A percentile compares a stretch with the other conserved stretches of the same genome.
These are phyloP conservation scores for Coenonympha arcania DNA, from an alignment of 2,888 invertebrate genomes.

Conservation along the genomic window DNA sequence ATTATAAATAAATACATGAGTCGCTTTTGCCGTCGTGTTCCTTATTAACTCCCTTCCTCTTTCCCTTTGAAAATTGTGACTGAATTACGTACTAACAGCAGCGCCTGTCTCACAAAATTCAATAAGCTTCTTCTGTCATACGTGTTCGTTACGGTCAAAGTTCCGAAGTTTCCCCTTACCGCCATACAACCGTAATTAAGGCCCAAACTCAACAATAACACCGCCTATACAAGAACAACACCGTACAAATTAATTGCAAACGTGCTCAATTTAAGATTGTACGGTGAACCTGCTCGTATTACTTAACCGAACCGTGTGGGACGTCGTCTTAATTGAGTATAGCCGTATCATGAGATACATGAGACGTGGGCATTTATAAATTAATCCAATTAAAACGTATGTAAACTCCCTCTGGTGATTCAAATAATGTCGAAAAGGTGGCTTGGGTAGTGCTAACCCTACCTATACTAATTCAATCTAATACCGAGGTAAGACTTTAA, in stretches of 20 bases:
- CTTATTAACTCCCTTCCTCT: too few relatives aligned
- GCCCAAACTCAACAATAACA: conserved; percentile 41
- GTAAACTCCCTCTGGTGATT: conserved; percentile 2
- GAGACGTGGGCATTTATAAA: conserved; percentile 20
- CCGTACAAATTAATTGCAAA: conserved; percentile 49
- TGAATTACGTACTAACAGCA: too few relatives aligned
- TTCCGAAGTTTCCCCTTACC: conserved; percentile 46
- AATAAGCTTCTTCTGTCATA: conserved; percentile 33
- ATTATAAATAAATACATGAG: too few relatives aligned
- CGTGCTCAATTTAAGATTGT: conserved; percentile 37
- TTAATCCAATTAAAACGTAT: conserved; percentile 15
- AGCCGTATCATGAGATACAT: conserved; percentile 2
- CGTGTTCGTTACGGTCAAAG: conserved; percentile 50
- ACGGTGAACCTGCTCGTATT: conserved; percentile 19
- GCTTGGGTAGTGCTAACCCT: neutral
- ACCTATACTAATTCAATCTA: too few relatives aligned
- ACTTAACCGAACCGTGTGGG: conserved; percentile 14
- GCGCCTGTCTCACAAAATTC: too few relatives aligned
- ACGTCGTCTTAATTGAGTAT: conserved; percentile 13
- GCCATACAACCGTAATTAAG: conserved; percentile 42
- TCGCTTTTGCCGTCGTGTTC: too few relatives aligned
- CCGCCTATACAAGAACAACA: conserved; percentile 40
- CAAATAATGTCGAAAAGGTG: neutral
- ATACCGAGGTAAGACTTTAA: too few relatives aligned
- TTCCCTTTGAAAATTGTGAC: too few relatives aligned